Base-by-base conservation (phyloP, 2,888 invertebrate species). In the Melolontha melolontha region DNA sequence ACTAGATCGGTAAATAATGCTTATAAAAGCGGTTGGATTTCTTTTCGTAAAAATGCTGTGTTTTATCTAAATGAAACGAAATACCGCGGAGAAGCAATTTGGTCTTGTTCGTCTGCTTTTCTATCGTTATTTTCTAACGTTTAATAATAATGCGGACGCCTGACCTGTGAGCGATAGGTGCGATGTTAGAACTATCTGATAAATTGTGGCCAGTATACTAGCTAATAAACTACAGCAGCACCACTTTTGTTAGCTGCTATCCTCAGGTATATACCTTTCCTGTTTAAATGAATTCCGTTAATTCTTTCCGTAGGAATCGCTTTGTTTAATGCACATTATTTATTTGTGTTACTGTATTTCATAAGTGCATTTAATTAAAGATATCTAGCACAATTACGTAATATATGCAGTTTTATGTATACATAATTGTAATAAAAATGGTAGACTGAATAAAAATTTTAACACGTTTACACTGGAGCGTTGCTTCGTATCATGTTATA, bases 21-120 rank as follows among this genome's bases (percentile, higher is more conserved):
- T 66, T 41, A 52, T 65, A 65, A 65, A 68, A 62, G 59, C 59
- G 47, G 59, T 17, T 16, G 59, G 59, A 62, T 62, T 47, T 14
- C 47, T 62, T 65, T 52, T 52, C 42, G 64, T 67, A 69, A 69
- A 69, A 69, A 67, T 66, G 40, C 29, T 14, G 16, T 54, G 67
- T 62, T 64, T 70, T 71, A 73, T 73, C 73, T 73, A 70, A 71
- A 73, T 70, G 71, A 73, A 71, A 70, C 68, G 68, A 69, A 73
- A 70, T 70, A 69, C 71, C 71, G 66, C 59, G 42, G 44, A 34
- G 11, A 69, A 64, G 73, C 69, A 63, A 63, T 66, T 63, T 67
- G 57, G 50, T 65, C 65, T 64, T 70, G 59, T 68, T 62, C 59
- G 44, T 62, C 47, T 62, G 47, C 59, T 62, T 47, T 62, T 62